These are phyloP conservation scores for Corella eumyota DNA, from an alignment of 23 tunicate genomes.

Conservation along the genomic window DNA sequence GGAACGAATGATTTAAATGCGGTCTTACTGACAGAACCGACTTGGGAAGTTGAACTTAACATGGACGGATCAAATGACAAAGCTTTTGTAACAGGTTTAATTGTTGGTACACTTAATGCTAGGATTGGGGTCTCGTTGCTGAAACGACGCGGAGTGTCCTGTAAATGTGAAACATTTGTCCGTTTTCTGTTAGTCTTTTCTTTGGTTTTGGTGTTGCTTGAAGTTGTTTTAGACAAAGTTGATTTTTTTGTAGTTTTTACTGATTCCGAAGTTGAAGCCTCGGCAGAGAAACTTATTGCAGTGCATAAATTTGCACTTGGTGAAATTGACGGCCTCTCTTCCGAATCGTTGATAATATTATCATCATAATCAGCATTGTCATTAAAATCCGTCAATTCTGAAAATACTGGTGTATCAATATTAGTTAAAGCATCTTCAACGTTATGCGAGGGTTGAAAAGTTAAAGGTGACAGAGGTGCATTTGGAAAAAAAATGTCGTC, in stretches of 20 bases:
- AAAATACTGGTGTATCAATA: neutral
- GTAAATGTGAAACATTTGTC: neutral
- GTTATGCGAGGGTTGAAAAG: neutral
- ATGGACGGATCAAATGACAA: conserved; percentile 33
- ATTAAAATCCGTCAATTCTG: too few relatives aligned
- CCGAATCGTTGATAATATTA: conserved; percentile 4
- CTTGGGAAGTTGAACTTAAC: too few relatives aligned
- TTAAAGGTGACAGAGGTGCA: neutral
- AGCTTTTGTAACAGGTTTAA: conserved; percentile 44
- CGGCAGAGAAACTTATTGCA: conserved; percentile 42
- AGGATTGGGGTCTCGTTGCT: conserved; percentile 67
- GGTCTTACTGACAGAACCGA: too few relatives aligned
- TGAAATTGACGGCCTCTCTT: conserved; percentile 28
- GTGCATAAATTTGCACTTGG: conserved; percentile 74
- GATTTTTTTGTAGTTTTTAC: neutral
- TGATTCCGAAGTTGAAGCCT: neutral
- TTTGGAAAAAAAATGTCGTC: neutral
- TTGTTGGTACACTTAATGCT: conserved; percentile 50
- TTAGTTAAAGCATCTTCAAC: neutral
- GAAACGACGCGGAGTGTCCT: conserved; percentile 58
- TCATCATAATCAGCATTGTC: neutral
- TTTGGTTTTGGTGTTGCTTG: neutral
- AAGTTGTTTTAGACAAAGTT: neutral
- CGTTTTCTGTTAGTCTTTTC: neutral
- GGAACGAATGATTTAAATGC: too few relatives aligned